These are phyloP conservation scores for Platycercus adscitus DNA, from an alignment of 2,113 vertebrate species.

Conservation along the genomic window DNA sequence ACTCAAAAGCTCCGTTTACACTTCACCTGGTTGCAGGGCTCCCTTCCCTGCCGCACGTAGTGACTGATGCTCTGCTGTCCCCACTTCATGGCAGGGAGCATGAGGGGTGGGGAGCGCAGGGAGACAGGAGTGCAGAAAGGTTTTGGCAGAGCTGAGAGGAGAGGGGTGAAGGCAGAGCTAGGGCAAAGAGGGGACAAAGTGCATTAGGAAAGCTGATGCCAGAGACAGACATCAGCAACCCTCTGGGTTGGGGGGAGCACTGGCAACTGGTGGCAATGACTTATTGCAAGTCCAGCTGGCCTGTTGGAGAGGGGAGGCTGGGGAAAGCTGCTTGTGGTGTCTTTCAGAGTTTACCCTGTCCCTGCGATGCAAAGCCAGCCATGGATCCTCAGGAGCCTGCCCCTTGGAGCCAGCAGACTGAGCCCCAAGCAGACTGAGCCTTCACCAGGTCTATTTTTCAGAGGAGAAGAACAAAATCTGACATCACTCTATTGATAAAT, in stretches of 20 bases:
- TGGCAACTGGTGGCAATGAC: rapidly evolving
- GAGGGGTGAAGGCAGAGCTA: not conserved
- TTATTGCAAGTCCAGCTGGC: not conserved
- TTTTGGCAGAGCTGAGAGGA: not conserved
- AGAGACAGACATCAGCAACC: not conserved
- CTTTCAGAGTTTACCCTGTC: not conserved
- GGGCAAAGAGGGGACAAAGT: not conserved
- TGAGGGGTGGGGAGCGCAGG: not conserved
- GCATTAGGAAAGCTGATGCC: not conserved
- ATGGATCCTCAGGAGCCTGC: not conserved
- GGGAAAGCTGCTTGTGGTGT: not conserved
- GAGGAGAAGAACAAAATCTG: not conserved
- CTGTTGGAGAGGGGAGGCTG: not conserved
- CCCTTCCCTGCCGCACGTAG: rapidly evolving
- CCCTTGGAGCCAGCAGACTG: not conserved
- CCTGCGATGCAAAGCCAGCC: not conserved
- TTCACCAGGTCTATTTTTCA: not conserved
- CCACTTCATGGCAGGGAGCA: rapidly evolving
- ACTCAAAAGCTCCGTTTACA: rapidly evolving
- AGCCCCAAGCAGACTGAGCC: rapidly evolving
- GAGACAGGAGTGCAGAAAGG: not conserved
- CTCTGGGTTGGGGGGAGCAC: rapidly evolving
- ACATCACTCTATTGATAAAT: not conserved
- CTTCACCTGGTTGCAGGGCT: not conserved
- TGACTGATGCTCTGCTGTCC: rapidly evolving